A percentile compares a stretch with the other conserved stretches of the same genome.
phyloP scores from a whole-genome alignment of 2,888 invertebrate genomes.

The Pterobdella sp. region DNA sequence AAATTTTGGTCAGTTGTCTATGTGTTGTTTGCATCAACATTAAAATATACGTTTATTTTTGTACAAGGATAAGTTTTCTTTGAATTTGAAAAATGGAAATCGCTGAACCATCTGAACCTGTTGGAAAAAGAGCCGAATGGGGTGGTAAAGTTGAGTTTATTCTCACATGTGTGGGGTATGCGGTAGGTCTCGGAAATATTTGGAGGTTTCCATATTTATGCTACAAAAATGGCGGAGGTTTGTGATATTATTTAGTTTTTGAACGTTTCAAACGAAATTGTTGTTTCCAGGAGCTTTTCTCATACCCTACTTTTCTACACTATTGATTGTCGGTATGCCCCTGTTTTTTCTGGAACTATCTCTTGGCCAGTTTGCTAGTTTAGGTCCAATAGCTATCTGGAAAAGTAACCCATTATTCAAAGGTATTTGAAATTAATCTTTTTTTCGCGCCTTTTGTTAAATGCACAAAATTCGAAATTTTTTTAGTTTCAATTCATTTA shows the following conservation, averaged over 20 bases:
- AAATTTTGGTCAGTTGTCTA: not conserved
- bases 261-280: not conserved
- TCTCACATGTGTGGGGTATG: constrained; percentile 30
- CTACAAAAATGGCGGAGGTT: constrained; percentile 31
- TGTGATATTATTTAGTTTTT: not conserved
- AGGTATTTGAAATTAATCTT: too few relatives aligned
- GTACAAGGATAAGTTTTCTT: too few relatives aligned
- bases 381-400: constrained; percentile 35
- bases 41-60: too few relatives aligned
- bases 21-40: too few relatives aligned
- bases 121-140: constrained; percentile 24
- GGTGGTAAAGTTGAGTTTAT: constrained; percentile 29
- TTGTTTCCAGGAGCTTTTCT: constrained; percentile 33
- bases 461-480: too few relatives aligned
- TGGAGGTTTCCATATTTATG: constrained; percentile 33
- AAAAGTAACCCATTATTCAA: constrained; percentile 33
- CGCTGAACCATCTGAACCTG: not conserved
- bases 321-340: constrained; percentile 33
- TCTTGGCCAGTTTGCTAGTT: constrained; percentile 36
- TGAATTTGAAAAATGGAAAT: constrained; percentile 1
- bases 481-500: too few relatives aligned
- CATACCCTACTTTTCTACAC: constrained; percentile 33
- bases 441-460: too few relatives aligned
- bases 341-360: constrained; percentile 34
- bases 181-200: constrained; percentile 31